Evolutionary conservation across 2,797 vertebrate genomes (phyloP), one percentile per base, ranked within the genome.

Genomic region (Tragopan temminckii): DNA sequence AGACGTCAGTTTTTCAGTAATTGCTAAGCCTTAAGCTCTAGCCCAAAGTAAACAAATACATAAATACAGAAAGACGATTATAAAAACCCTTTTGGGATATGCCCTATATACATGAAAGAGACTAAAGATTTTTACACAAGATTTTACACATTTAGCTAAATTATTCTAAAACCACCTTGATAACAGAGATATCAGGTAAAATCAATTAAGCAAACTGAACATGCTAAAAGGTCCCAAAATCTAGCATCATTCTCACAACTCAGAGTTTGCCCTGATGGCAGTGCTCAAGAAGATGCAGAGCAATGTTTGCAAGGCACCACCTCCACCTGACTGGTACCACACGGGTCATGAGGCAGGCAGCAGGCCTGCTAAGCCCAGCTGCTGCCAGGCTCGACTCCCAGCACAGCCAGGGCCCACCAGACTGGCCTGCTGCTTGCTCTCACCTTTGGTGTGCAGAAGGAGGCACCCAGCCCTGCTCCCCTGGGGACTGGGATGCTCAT

Each of bases 31-130:
- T 71, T 66, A 71, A 79, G 83, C 48, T 84, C 43, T 85, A 80
- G 40, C 25, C 19, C 21, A 19, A 69, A 88, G 27, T 35, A 59
- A 91, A 36, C 25, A 87, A 82, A 71, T 21, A 61, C 0, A 61
- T 6, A 68, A 64, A 88, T 19, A 48, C 1, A 36, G 19, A 27
- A n/a, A 74, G 45, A 35, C 45, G 38, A 69, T 67, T 40, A 61
- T 36, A 24, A 74, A 93, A 95, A 14, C 12, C 23, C 80, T 74
- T 80, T 52, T 14, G 64, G 78, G 81, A 92, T 85, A 80, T 33
- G 82, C 35, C 90, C 80, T 68, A 74, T 10, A 84, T 57, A 84
- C 7, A 40, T 55, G 45, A 81, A 31, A 71, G 36, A 88, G 19
- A 29, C 18, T 4, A 52, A 78, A 78, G 35, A 55, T 29, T n/a